phyloP scores from a whole-genome alignment of 1,140 invertebrate species.

The Leptopilina boulardi region DNA sequence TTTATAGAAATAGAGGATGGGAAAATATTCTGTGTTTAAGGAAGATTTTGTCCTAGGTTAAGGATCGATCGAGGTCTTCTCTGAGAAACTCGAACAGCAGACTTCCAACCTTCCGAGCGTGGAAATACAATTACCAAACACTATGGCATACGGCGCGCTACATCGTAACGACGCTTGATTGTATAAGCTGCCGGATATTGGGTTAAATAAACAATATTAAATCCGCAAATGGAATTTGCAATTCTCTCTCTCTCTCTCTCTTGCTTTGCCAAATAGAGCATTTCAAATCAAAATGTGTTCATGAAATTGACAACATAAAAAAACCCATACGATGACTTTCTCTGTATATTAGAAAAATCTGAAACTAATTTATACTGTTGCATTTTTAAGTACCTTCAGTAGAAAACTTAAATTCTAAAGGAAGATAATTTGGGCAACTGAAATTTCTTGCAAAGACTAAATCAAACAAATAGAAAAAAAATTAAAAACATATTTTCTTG shows the following conservation, averaged over 20 bases:
- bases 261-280: not conserved
- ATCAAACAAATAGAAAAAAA: too few relatives aligned
- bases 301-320: not conserved
- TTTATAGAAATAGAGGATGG: too few relatives aligned
- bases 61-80: slow-evolving; percentile 51
- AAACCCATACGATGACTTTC: too few relatives aligned
- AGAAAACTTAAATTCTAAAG: too few relatives aligned
- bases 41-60: slow-evolving; percentile 10
- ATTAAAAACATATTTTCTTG: too few relatives aligned
- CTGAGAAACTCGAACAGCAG: slow-evolving; percentile 38
- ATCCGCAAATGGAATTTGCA: slow-evolving; percentile 61
- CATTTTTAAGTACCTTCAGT: too few relatives aligned
- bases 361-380: too few relatives aligned
- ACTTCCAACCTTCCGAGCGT: slow-evolving; percentile 64
- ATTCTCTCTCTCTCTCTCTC: not conserved
- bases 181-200: slow-evolving; percentile 71
- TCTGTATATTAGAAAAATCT: too few relatives aligned
- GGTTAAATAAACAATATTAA: slow-evolving; percentile 74
- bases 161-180: slow-evolving; percentile 71
- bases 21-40: not conserved
- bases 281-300: not conserved
- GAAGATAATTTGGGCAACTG: too few relatives aligned
- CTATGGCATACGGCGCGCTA: slow-evolving; percentile 56
- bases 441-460: too few relatives aligned
- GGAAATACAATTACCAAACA: slow-evolving; percentile 73